These are phyloP conservation scores for Eumerus sabulonum DNA, from an alignment of 2,888 invertebrate genomes.

Conservation along the genomic window DNA sequence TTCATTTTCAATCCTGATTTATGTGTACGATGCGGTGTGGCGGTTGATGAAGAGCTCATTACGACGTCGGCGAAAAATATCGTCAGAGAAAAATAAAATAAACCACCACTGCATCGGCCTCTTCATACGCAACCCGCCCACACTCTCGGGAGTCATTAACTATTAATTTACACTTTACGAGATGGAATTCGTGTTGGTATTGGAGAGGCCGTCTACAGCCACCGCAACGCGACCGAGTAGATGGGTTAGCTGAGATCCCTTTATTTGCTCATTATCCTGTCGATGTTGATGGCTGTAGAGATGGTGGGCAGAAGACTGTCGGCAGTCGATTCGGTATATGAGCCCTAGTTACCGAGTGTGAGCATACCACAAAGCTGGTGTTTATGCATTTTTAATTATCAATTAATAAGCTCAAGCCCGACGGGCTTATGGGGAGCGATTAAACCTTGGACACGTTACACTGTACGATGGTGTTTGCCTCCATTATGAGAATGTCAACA, in stretches of 20 bases:
- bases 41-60: conserved; percentile 2
- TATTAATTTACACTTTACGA: conserved; percentile 68
- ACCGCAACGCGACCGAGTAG: conserved; percentile 23
- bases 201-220: conserved; percentile 57
- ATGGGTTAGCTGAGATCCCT: conserved; percentile 34
- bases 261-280: conserved; percentile 64
- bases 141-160: conserved; percentile 65
- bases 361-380: conserved; percentile 64
- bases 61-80: conserved; percentile 1
- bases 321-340: conserved; percentile 7
- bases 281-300: not conserved
- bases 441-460: conserved; percentile 60
- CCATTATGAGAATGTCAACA: conserved; percentile 67
- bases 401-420: conserved; percentile 63
- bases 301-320: too few relatives aligned
- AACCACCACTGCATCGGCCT: not conserved
- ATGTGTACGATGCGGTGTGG: too few relatives aligned
- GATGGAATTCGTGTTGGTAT: conserved; percentile 60
- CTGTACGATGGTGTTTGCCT: conserved; percentile 42
- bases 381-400: conserved; percentile 69
- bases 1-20: too few relatives aligned
- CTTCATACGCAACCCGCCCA: conserved; percentile 31
- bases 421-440: conserved; percentile 36
- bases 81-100: too few relatives aligned
- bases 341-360: conserved; percentile 12